Base-by-base conservation (phyloP, 1,140 invertebrate species). In the Lasioglossum baleicum region DNA sequence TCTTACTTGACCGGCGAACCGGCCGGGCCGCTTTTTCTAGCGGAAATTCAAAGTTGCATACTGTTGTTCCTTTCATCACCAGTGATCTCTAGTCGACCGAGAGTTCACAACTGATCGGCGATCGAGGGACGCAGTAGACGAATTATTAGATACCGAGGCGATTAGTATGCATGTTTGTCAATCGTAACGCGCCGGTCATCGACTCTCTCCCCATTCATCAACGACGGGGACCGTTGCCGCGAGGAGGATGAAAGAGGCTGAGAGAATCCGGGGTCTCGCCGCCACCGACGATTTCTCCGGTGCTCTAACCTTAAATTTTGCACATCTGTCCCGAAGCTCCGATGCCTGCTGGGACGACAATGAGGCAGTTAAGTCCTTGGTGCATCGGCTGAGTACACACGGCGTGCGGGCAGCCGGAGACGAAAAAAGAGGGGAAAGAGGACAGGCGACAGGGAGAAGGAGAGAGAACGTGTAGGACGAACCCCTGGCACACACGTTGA, bases 291-390 rank as follows among this genome's bases (percentile, higher is more conserved):
- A 85, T 78, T 80, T 73, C 67, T 76, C 64, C 60, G 74, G 80
- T 78, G 74, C 88, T 84, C 83, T 84, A 90, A 88, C 80, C 87
- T 91, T 90, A 82, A 92, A 92, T 91, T 92, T 91, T 89, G 89
- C 89, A 91, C 91, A 92, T 92, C 90, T 92, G 90, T 91, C 86
- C 81, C 83, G 80, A 80, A 87, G 82, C 84, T 88, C 83, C 83
- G 87, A 89, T 89, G 87, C 88, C 86, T 89, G 77, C 84, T 81
- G 87, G 88, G 86, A 90, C 85, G 88, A 91, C 90, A 92, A 92
- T 91, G 90, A 92, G 87, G 79, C 87, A 90, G 87, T 92, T 90
- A 90, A 92, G 89, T 90, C 90, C 87, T 92, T 87, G 87, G 80
- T 88, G 88, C 86, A 91, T 91, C 87, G 88, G 85, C 86, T 89